A percentile compares a stretch with the other conserved stretches of the same genome.
These are phyloP conservation scores for Lithophane leautieri DNA, from an alignment of 2,888 invertebrate genomes.

Conservation along the genomic window DNA sequence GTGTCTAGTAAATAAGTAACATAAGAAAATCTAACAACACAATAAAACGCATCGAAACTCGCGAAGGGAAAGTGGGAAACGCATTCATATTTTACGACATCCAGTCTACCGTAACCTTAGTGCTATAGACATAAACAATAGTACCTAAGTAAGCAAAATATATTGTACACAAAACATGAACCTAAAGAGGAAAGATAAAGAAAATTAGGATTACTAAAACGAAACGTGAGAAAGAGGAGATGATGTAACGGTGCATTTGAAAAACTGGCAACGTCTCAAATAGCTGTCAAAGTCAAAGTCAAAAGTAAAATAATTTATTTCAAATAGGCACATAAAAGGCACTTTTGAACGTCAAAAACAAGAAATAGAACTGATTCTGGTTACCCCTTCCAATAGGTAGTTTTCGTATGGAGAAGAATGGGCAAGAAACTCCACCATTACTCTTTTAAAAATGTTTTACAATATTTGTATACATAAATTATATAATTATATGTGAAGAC, in stretches of 20 bases:
- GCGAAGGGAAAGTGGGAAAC: constrained; percentile 63
- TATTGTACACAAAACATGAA: neutral
- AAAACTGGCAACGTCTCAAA: neutral
- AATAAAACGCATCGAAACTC: constrained; percentile 49
- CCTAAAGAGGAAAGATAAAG: neutral
- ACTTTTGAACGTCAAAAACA: too few relatives aligned
- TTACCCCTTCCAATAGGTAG: too few relatives aligned
- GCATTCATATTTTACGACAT: constrained; percentile 65
- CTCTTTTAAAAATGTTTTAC: too few relatives aligned
- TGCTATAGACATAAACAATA: constrained; percentile 42
- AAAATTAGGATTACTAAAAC: neutral
- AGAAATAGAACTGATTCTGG: too few relatives aligned
- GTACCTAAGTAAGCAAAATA: neutral
- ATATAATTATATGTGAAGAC: too few relatives aligned
- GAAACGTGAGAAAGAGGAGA: neutral
- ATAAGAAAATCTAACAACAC: constrained; percentile 47
- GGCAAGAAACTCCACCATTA: too few relatives aligned
- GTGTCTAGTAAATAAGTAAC: neutral
- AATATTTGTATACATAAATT: too few relatives aligned
- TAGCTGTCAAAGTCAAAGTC: too few relatives aligned
- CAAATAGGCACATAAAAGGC: too few relatives aligned
- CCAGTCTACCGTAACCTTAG: constrained; percentile 54
- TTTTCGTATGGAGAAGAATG: too few relatives aligned
- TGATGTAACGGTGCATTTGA: too few relatives aligned
- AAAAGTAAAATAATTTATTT: too few relatives aligned